phyloP scores from a whole-genome alignment of 1,140 invertebrate genomes.

The Zaprionus taronus region DNA sequence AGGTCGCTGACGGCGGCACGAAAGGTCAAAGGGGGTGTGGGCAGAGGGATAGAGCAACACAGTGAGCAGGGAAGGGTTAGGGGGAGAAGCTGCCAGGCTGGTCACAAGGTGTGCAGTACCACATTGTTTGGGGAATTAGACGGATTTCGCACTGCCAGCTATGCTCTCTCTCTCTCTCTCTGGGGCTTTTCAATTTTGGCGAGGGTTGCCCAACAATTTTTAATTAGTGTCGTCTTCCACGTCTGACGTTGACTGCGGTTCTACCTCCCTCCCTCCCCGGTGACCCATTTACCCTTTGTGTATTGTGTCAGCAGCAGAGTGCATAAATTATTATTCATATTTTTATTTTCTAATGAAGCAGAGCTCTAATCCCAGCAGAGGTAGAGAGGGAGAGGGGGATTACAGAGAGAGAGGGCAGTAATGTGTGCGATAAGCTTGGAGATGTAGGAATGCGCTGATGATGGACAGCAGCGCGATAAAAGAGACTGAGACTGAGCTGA shows the following conservation, averaged over 20 bases:
- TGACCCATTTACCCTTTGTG: conserved; percentile 68
- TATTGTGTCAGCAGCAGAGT: conserved; percentile 67
- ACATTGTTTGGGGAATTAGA: conserved; percentile 63
- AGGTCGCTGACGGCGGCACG: conserved; percentile 44
- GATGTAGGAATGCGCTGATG: background rate
- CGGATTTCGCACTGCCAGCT: conserved; percentile 54
- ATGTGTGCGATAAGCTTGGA: background rate
- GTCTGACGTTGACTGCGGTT: conserved; percentile 21
- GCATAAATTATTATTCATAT: conserved; percentile 71
- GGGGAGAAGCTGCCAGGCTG: background rate
- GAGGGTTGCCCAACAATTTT: conserved; percentile 73
- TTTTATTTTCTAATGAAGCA: conserved; percentile 71
- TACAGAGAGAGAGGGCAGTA: background rate
- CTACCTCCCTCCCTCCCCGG: background rate
- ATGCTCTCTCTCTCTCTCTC: background rate
- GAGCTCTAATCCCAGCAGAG: conserved; percentile 3
- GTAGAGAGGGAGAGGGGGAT: background rate
- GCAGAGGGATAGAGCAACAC: no score
- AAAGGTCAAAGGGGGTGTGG: conserved; percentile 15
- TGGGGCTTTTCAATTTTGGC: conserved; percentile 65
- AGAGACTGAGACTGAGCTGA: background rate
- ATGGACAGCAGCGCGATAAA: background rate
- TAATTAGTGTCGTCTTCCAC: conserved; percentile 70
- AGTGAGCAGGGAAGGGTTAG: conserved; percentile 2
- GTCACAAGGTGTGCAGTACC: conserved; percentile 29